phyloP scores from a whole-genome alignment of 2,113 vertebrate genomes.

The Macroglossus sobrinus region DNA sequence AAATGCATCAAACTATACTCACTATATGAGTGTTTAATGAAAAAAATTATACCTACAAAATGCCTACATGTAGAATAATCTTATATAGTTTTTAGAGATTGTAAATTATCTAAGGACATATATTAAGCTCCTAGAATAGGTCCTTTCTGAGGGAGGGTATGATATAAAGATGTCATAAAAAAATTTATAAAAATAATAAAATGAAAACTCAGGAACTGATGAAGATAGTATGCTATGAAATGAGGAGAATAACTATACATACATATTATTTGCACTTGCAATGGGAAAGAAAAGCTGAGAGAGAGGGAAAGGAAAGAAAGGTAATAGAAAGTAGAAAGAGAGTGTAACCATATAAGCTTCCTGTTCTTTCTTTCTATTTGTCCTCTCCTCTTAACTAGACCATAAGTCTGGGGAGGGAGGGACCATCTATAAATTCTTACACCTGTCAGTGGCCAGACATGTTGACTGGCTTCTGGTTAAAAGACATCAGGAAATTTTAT shows the following conservation, averaged over 20 bases:
- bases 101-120: background rate
- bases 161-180: background rate
- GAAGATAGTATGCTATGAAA: background rate
- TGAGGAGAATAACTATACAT: background rate
- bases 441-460: background rate
- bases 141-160: background rate
- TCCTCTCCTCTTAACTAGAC: background rate
- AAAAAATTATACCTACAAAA: background rate
- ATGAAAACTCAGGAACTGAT: background rate
- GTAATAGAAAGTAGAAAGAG: background rate
- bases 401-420: background rate
- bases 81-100: background rate
- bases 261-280: background rate
- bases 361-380: background rate
- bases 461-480: background rate
- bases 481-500: background rate
- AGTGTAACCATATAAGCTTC: too few species aligned
- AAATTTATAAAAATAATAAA: background rate
- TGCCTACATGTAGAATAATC: background rate
- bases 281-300: background rate
- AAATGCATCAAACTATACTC: background rate
- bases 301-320: too few species aligned
- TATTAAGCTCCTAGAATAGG: background rate
- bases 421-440: background rate
- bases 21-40: background rate